Base-by-base conservation (phyloP, 1,140 invertebrate species). In the Drosophila parvula region DNA sequence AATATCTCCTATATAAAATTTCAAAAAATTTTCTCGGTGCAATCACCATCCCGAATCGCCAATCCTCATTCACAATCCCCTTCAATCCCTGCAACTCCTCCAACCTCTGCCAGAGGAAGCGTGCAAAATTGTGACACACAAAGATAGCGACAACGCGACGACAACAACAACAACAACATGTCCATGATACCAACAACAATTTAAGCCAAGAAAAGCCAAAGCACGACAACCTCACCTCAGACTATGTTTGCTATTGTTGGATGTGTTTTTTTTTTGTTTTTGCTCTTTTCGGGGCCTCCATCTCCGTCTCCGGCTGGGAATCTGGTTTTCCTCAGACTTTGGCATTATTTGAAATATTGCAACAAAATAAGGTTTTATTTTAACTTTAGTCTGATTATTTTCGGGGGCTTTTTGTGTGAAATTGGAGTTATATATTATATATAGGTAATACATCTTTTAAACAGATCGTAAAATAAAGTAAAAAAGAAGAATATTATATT, bases 121-220 rank as follows among this genome's bases (percentile, higher is more conserved):
- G 82, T 86, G 82, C 82, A 86, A 86, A 86, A 81, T 77, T 79
- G 82, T 85, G 82, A 86, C 82, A 86, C 82, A 86, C 82, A 86
- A 86, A 86, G 82, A 86, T 86, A 89, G 78, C 74, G 81, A 71
- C 73, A 67, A 78, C 78, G 43, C 71, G 59, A 69, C 59, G 63
- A 74, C 75, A 65, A 77, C 58, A 59, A 68, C 43, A 30, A 44
- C 45, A 65, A 65, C 50, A 27, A 10, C 44, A 56, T 41, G 38
- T 18, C 10, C 50, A 10, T 11, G 41, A 32, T 47, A 70, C 41
- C 28, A 65, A 61, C 57, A 44, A 45, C 44, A 67, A 50, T 36
- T 69, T 53, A 28, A 69, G 65, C 53, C 53, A 57, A 69, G 68
- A 69, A 68, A 70, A 51, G 40, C 70, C 48, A 56, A 55, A 32